Base-by-base conservation (phyloP, 2,113 vertebrate genomes). In the Nesospiza acunhae region DNA sequence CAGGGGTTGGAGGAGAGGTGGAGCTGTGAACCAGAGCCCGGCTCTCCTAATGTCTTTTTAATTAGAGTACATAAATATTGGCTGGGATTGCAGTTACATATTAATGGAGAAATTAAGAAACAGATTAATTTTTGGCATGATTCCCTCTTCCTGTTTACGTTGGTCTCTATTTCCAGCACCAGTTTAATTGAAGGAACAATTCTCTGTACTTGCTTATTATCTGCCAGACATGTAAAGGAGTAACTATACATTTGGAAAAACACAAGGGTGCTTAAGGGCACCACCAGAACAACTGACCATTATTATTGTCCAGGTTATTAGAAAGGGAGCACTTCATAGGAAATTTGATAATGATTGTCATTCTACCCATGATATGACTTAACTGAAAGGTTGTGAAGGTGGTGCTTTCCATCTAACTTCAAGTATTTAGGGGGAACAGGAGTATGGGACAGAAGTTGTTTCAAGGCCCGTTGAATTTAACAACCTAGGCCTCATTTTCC, bases 41-140 rank as follows among this genome's bases (percentile, higher is more conserved):
- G 69, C 10, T 82, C 24, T 91, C 20, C 41, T 89, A 44, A 84
- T 79, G 67, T 66, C 69, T 82, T 80, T 64, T 91, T 82, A 89
- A 85, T 95, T 93, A 53, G 37, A 39, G 9, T 60, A 83, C 56
- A 46, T 23, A 82, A 91, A 60, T 82, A 42, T 26, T 91, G 81
- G 22, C 66, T 72, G 78, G 15, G 17, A 44, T 73, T 52, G 58
- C 76, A 73, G 52, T 52, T 95, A 8, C 17, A n/a, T 78, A 52
- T 87, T 91, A 87, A 76, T 62, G 46, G 49, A 58, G 81, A 89
- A 95, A 87, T 90, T 73, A 85, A 70, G 50, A 73, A 96, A 68
- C 37, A 84, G 14, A 90, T 87, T 68, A 42, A 76, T 73, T 91
- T 85, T 67, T 96, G 87, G 74, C 74, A 87, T 0, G 1, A 13